Percentiles rank a stretch among this genome's conserved stretches.
Conservation (phyloP, 2,888 invertebrate genomes). For the Saturnia pavonia region DNA sequence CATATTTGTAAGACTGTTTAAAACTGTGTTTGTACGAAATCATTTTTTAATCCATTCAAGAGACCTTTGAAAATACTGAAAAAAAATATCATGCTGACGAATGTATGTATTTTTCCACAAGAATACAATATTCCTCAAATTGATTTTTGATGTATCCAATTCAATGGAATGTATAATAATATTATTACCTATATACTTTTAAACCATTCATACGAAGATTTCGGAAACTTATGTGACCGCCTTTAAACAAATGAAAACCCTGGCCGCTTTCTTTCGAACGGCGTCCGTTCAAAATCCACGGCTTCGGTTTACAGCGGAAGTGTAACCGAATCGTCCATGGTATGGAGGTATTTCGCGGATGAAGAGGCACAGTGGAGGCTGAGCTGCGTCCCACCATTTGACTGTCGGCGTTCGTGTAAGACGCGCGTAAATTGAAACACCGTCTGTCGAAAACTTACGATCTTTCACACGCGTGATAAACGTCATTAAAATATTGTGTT, state of each 20-base stretch:
- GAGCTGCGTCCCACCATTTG: slow-evolving; percentile 60
- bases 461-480: slow-evolving; percentile 32
- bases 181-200: not conserved
- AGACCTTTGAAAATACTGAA: too few species aligned
- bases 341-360: slow-evolving; percentile 58
- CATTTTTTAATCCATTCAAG: too few species aligned
- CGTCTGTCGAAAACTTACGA: slow-evolving; percentile 27
- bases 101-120: not conserved
- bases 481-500: slow-evolving; percentile 16
- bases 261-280: slow-evolving; percentile 22
- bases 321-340: slow-evolving; percentile 28
- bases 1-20: not conserved
- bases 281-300: slow-evolving; percentile 17
- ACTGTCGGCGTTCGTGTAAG: slow-evolving; percentile 46
- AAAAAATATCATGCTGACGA: not conserved
- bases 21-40: not conserved
- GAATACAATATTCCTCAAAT: not conserved
- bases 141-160: not conserved
- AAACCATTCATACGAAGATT: not conserved
- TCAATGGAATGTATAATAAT: not conserved
- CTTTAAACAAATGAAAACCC: slow-evolving; percentile 1
- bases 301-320: slow-evolving; percentile 3
- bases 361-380: slow-evolving; percentile 63
- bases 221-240: not conserved
- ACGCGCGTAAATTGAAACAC: slow-evolving; percentile 12